Percentiles rank a stretch among this genome's conserved stretches.
phyloP scores from a whole-genome alignment of 2,113 vertebrate species.

The Amblyopsis rosae region DNA sequence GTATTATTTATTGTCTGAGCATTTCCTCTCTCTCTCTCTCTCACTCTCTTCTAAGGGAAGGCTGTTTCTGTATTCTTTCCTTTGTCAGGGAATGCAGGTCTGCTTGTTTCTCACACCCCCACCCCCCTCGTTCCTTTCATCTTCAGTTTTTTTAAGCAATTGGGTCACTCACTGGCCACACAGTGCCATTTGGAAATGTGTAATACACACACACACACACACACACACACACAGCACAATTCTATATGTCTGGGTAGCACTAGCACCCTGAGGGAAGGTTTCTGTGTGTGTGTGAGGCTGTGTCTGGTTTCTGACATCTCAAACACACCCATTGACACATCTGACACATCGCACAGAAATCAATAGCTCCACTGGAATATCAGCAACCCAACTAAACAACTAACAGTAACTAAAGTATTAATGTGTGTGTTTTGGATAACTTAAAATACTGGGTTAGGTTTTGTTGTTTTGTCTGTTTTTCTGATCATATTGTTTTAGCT shows the following conservation, averaged over 20 bases:
- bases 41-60: background rate
- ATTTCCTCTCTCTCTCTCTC: slow-evolving; percentile 13
- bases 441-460: too few relatives aligned
- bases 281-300: background rate
- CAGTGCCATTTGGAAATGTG: background rate
- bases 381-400: background rate
- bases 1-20: background rate
- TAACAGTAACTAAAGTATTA: background rate
- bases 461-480: background rate
- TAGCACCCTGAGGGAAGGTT: background rate
- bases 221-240: background rate
- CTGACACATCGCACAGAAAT: too few relatives aligned
- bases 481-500: background rate
- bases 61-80: slow-evolving; percentile 20
- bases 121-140: background rate
- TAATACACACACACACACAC: background rate
- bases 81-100: slow-evolving; percentile 34
- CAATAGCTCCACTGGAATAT: slow-evolving; percentile 32
- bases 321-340: too few relatives aligned
- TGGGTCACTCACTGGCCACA: slow-evolving; percentile 16
- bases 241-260: background rate
- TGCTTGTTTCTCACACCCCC: background rate
- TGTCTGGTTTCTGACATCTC: background rate
- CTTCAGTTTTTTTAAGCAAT: background rate
- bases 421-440: background rate